Base-by-base conservation (phyloP, 2,888 invertebrate species). In the Epinotia nisella region DNA sequence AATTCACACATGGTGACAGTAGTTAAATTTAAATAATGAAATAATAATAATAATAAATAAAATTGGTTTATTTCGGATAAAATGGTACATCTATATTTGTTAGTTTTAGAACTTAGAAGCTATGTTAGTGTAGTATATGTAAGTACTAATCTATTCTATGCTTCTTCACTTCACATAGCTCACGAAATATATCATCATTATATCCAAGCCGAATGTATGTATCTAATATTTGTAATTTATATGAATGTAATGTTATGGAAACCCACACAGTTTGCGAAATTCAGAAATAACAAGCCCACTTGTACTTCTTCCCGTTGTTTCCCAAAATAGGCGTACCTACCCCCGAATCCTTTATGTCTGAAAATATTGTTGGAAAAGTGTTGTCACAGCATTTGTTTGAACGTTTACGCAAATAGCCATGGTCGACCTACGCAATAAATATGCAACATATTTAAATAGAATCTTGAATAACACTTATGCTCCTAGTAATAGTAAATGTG, bases 351-450 rank as follows among this genome's bases (percentile, higher is more conserved):
- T 41, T 45, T 13, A 15, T 3, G 65, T 21, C 17, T 56, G 7
- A 24, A 56, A 58, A 0, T 29, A 24, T 56, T 56, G 11, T 19
- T 56, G 2, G 7, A 56, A 58, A 45, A 41, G 35, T 72, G 61
- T 71, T 56, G 67, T 62, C 67, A 68, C 49, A 49, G 56, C 41
- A 13, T 61, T 61, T 72, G 67, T 61, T 56, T 67, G 35, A 66
- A 60, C 17, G 53, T 69, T 64, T 69, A 51, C 62, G 64, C 73
- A 73, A 68, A 69, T 69, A 53, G 17, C 58, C 73, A 64, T 69
- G 69, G 73, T 69, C 51, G 17, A 64, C 17, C 68, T 39, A n/a
- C 67, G 72, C 67, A 72, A 62, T 56, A 56, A 68, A 56, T 56
- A 56, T 67, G 55, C 29, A 62, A 62, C 49, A 49, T 49, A 61